Evolutionary conservation across 1,140 invertebrate genomes (phyloP), one percentile per base, ranked within the genome.

Genomic region (Pygmarrhopalites habei): DNA sequence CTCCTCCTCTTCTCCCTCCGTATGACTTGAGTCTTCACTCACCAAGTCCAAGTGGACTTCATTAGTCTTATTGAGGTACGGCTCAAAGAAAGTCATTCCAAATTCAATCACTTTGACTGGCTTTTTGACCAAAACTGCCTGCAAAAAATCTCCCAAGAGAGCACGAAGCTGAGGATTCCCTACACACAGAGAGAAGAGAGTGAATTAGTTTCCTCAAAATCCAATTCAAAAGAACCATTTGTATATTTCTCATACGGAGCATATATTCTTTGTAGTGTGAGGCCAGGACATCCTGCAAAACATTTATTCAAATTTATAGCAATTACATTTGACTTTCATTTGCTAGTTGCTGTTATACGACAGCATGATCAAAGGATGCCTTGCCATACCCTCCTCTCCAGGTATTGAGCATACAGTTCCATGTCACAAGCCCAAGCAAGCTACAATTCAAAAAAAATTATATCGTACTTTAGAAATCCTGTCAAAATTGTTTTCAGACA

Each of bases 371-470:
- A n/a, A n/a, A n/a, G n/a, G n/a, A n/a, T n/a, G n/a, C n/a, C n/a
- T n/a, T n/a, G n/a, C n/a, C n/a, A 4, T 53, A 62, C 60, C 49
- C 57, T 60, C 32, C 64, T 65, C 1, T 47, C 41, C 12, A 51
- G 30, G 51, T 67, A 70, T 41, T 67, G 59, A 4, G 66, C 61
- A 51, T 71, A 62, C 19, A 71, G 35, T 44, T 71, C 65, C 1
- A 55, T 23, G 26, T 71, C 66, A 61, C 69, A 71, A 12, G 63
- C 64, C 64, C 64, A 66, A 41, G 56, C 25, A 29, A 61, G 28
- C n/a, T n/a, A n/a, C n/a, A n/a, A n/a, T n/a, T n/a, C n/a, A n/a
- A n/a, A n/a, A n/a, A n/a, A n/a, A n/a, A n/a, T n/a, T n/a, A n/a
- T n/a, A n/a, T n/a, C n/a, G n/a, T n/a, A n/a, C n/a, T n/a, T n/a